Conservation (phyloP, 2,113 vertebrate species). For the mouse (Mus musculus) region GRCm39 chr2:90451501-90452000, state of each 20-base stretch:
- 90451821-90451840: constrained; percentile 66
- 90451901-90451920: not conserved
- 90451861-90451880: not conserved
- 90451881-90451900: not conserved
- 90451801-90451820: constrained; percentile 94
- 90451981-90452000: not conserved
- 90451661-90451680: constrained; percentile 91
- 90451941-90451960: not conserved
- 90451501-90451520: not conserved
- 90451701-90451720: constrained; percentile 91
- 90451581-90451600: constrained; percentile 48
- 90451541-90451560: not conserved
- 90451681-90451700: constrained; percentile 95
- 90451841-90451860: not conserved
- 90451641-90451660: constrained; percentile 92
- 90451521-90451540: not conserved
- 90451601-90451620: constrained; percentile 69
- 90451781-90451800: constrained; percentile 94
- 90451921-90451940: not conserved
- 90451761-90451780: constrained; percentile 91
- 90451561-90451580: not conserved
- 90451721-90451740: constrained; percentile 89
- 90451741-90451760: constrained; percentile 93
- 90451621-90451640: constrained; percentile 87
- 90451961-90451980: not conserved